Base-by-base conservation (phyloP, 2,888 invertebrate species). In the Tipula lateralis region DNA sequence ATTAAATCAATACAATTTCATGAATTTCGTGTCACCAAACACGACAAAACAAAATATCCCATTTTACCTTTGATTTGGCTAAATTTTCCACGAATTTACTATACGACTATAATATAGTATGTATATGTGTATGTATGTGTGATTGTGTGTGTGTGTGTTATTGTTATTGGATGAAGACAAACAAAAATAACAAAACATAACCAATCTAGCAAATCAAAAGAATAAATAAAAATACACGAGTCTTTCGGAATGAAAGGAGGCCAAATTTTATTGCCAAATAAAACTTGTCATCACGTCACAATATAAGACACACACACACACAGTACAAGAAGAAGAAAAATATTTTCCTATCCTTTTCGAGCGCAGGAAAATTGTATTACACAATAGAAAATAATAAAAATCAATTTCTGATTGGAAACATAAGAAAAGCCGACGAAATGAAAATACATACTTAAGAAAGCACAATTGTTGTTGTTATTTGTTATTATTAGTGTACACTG, bases 181-280 rank as follows among this genome's bases (percentile, higher is more conserved):
- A 66, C 66, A 66, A 66, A 66, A 19, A 50, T 50, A 50, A 50
- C 19, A 66, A 66, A 66, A 66, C 66, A 19, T 19, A 50, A 19
- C 50, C 50, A 50, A 50, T 66, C 66, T 66, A 66, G 66, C 66
- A 66, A 66, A 66, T 66, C 66, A 66, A 66, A 66, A 66, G 24
- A 24, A 66, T 66, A 66, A 66, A 66, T 66, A 24, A 66, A 66
- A 66, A 66, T 66, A 66, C 66, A 66, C 66, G 24, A 66, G 7
- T 24, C 6, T 66, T 66, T 24, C 9, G 66, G 24, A 66, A 66
- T 24, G 66, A 66, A 66, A 66, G 24, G 66, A 66, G 66, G 66
- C 66, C 66, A 66, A 66, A 66, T 66, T 66, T 66, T 66, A 66
- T 66, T 24, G 66, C 66, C 66, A 66, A 66, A 66, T 66, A 66